These are phyloP conservation scores for Brienomyrus longianalis DNA, from an alignment of 2,113 vertebrate species.

Conservation along the genomic window DNA sequence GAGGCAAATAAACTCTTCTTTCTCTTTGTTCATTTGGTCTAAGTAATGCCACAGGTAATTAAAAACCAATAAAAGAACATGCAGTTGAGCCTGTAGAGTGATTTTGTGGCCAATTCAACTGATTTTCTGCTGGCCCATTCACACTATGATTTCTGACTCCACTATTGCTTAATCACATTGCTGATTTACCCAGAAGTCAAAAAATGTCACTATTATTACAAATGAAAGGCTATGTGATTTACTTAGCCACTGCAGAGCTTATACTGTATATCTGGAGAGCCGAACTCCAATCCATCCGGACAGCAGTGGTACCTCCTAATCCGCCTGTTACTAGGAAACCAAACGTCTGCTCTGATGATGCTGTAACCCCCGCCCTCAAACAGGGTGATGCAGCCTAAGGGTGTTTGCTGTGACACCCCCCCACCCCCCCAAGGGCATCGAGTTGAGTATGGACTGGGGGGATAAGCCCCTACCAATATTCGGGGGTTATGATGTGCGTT, in stretches of 20 bases:
- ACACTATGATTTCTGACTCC: neutral
- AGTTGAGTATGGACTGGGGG: too few relatives aligned
- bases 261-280: neutral
- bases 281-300: neutral
- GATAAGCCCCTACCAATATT: too few relatives aligned
- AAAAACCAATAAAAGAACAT: neutral
- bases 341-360: neutral
- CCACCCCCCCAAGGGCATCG: too few relatives aligned
- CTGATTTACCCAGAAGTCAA: neutral
- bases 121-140: too few relatives aligned
- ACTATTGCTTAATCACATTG: neutral
- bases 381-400: neutral
- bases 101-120: too few relatives aligned
- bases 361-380: neutral
- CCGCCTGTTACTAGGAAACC: neutral
- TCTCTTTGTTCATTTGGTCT: neutral
- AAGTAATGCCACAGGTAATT: neutral
- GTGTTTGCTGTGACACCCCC: neutral
- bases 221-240: neutral
- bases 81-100: neutral
- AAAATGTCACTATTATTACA: neutral
- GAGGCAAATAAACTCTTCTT: neutral
- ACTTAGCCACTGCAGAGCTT: neutral
- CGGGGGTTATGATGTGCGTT: too few relatives aligned
- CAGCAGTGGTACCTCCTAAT: neutral